These are phyloP conservation scores for Whitmania pigra DNA, from an alignment of 1,140 invertebrate genomes.

Conservation along the genomic window DNA sequence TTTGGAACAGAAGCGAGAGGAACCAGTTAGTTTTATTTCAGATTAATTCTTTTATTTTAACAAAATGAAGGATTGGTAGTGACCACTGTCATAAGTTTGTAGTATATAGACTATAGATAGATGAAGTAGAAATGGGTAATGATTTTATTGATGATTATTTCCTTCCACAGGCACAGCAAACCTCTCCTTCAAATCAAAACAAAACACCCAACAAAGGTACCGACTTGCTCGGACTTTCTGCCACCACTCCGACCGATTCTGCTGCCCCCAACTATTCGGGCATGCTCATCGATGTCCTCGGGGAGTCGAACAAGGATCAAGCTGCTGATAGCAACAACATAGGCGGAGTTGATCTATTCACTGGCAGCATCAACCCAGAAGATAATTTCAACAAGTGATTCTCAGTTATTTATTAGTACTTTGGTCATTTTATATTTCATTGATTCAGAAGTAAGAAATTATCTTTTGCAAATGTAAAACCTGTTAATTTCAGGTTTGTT, in stretches of 20 bases:
- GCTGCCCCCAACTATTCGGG: conserved; percentile 8
- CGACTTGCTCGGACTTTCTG: conserved; percentile 33
- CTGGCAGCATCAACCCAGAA: conserved; percentile 14
- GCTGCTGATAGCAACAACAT: background rate
- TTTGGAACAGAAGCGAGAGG: no score
- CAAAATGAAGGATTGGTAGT: no score
- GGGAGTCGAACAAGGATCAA: background rate
- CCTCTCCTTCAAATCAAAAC: background rate
- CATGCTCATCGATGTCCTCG: conserved; percentile 20
- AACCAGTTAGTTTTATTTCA: no score
- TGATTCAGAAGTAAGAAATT: no score
- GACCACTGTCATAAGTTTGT: no score
- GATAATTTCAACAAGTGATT: conserved; percentile 17
- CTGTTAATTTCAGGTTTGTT: conserved; percentile 58
- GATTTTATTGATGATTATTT: background rate
- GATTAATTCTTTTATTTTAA: no score
- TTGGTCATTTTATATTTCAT: background rate
- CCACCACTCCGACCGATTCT: conserved; percentile 16
- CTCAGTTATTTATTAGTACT: background rate
- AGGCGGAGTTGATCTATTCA: conserved; percentile 10
- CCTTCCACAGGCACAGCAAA: background rate
- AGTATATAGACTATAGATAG: no score
- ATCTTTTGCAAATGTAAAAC: background rate
- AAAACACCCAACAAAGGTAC: conserved; percentile 19
- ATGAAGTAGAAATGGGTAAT: no score